phyloP scores from a whole-genome alignment of 2,888 invertebrate species.

The Clusia tigrina region DNA sequence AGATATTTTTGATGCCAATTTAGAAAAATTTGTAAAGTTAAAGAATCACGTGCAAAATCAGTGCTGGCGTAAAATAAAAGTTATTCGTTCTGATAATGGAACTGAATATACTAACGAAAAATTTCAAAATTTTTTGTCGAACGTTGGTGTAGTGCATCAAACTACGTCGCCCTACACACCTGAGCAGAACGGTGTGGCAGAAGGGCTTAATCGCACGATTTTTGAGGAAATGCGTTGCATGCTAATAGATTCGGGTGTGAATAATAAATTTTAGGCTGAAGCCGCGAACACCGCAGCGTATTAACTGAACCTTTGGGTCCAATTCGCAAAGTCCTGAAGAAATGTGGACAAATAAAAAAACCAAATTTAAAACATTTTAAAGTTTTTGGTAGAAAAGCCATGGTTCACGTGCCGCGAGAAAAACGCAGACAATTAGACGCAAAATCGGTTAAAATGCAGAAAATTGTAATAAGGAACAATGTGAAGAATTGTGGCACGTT shows the following conservation, averaged over 20 bases:
- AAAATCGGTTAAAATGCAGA: too few relatives aligned
- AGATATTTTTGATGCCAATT: background rate
- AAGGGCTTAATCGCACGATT: constrained; percentile 21
- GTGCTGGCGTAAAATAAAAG: constrained; percentile 9
- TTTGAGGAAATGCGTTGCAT: constrained; percentile 25
- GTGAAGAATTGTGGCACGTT: background rate
- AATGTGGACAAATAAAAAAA: too few relatives aligned
- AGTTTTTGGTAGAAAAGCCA: too few relatives aligned
- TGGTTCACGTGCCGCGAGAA: too few relatives aligned
- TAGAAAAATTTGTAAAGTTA: constrained; percentile 21
- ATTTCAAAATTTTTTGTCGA: constrained; percentile 1
- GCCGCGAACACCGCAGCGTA: constrained; percentile 30
- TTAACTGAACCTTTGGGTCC: constrained; percentile 28
- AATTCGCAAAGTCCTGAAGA: too few relatives aligned
- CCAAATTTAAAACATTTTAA: too few relatives aligned
- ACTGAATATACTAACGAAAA: constrained; percentile 8
- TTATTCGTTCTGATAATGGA: constrained; percentile 12
- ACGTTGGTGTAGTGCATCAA: constrained; percentile 5
- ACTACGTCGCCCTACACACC: constrained; percentile 20
- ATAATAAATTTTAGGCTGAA: constrained; percentile 22
- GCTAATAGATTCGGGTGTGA: constrained; percentile 20
- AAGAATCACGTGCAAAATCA: constrained; percentile 14
- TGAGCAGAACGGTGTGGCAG: constrained; percentile 29
- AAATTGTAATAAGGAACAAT: background rate
- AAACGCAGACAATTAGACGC: too few relatives aligned